Percentiles rank a stretch among this genome's conserved stretches.
phyloP scores from a whole-genome alignment of 2,797 vertebrate species.

The Oreonectes daqikongensis region DNA sequence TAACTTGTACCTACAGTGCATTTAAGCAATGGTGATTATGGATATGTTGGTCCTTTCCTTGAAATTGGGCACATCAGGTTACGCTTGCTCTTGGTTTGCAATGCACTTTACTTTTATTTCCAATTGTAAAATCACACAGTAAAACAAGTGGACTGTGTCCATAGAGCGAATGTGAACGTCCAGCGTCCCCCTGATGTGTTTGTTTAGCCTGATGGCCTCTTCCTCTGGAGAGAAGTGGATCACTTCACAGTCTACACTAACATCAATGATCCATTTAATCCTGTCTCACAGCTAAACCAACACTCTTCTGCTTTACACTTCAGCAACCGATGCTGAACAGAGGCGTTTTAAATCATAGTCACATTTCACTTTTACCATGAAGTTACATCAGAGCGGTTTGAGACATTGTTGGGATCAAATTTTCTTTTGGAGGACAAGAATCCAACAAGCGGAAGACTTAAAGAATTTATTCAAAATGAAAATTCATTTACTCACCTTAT shows the following conservation, averaged over 20 bases:
- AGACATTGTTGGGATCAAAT: background rate
- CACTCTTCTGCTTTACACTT: conserved; percentile 66
- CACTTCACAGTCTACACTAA: conserved; percentile 85
- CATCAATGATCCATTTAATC: conserved; percentile 95
- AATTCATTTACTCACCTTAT: background rate
- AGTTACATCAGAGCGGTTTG: background rate
- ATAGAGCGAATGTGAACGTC: conserved; percentile 2
- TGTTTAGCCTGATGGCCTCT: conserved; percentile 88
- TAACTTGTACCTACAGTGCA: background rate
- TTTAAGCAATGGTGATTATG: background rate
- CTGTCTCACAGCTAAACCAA: conserved; percentile 82
- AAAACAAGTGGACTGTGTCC: conserved; percentile 67
- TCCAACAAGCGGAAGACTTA: background rate
- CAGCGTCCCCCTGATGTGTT: conserved; percentile 78
- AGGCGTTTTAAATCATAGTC: conserved; percentile 21
- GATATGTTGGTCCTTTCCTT: background rate
- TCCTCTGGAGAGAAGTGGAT: conserved; percentile 75
- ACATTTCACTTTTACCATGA: background rate
- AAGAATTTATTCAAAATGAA: background rate
- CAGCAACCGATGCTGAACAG: conserved; percentile 56
- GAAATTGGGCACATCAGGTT: background rate
- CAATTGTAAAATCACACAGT: background rate
- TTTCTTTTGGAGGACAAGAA: background rate
- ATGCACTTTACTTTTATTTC: background rate
- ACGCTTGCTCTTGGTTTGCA: too few species aligned